Base-by-base conservation (phyloP, 2,797 vertebrate genomes). In the Anniella stebbinsi region DNA sequence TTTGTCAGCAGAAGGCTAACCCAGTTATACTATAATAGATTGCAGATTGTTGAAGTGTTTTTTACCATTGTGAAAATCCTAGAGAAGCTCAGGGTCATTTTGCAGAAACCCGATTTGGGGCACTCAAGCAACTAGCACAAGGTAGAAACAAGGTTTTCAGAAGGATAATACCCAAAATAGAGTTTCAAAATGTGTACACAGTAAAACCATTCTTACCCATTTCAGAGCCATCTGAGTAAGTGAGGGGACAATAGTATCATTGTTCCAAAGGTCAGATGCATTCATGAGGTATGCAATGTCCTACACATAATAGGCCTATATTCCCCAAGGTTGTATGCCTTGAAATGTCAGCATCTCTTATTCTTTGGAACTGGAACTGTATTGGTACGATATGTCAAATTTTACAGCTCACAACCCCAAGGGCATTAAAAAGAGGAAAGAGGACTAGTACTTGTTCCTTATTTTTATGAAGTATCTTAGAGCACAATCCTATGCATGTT, bases 241-340 rank as follows among this genome's bases (percentile, higher is more conserved):
- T 11, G 18, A 72, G n/a, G 48, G 41, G 38, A 90, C 76, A 86
- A 80, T 63, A 4, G 67, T 36, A 60, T 70, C 36, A 30, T 80
- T 90, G 38, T 75, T 90, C 67, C 84, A 90, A 90, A 90, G 89
- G 84, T 90, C 89, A 90, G 84, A 23, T 48, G 67, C 84, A 90
- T 4, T 72, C 36, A 80, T n/a, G 28, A 80, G 66, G 67, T 80
- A 80, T 86, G 73, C 54, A 80, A 86, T 51, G 21, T 21, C 84
- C 77, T 57, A 86, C 38, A 48, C 72, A 86, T 45, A 72, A 73
- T 73, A 72, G 66, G 38, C 57, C 88, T 81, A 63, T 86, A 75
- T 90, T 80, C 89, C 38, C 75, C 89, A 38, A 12, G 76, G 84
- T 80, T 81, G 72, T 72, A 80, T 51, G 67, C 41, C 38, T 90